Percentiles rank a stretch among this genome's conserved stretches.
These are phyloP conservation scores for Heterotilapia buettikoferi DNA, from an alignment of 2,113 vertebrate species.

Conservation along the genomic window DNA sequence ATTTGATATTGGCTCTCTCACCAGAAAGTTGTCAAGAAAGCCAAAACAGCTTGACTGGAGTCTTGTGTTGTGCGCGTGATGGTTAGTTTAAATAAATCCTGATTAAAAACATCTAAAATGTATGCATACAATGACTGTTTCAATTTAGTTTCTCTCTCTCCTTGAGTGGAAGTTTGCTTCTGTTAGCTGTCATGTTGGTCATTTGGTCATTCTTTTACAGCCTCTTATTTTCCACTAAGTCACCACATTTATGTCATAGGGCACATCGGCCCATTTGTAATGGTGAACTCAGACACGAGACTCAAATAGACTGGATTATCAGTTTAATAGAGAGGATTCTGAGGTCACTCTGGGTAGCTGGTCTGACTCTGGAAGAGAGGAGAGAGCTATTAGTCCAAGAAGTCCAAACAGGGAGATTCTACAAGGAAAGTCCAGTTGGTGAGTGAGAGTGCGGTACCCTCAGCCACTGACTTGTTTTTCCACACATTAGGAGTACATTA, in stretches of 20 bases:
- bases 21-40: neutral
- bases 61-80: rapidly evolving
- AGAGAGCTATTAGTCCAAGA: rapidly evolving
- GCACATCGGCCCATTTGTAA: rapidly evolving
- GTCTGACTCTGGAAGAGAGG: neutral
- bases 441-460: neutral
- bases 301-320: neutral
- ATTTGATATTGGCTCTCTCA: neutral
- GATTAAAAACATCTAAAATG: neutral
- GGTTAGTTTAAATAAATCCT: neutral
- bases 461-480: neutral
- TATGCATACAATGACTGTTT: rapidly evolving
- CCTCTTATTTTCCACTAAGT: neutral
- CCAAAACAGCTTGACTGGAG: neutral
- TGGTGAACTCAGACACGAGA: neutral
- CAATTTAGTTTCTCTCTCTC: neutral
- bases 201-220: neutral
- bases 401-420: neutral
- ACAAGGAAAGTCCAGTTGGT: neutral
- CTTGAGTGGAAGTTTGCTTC: neutral
- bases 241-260: neutral
- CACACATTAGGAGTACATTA: neutral
- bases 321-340: neutral
- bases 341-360: neutral
- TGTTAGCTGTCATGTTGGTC: neutral